A percentile compares a stretch with the other conserved stretches of the same genome.
phyloP scores from a whole-genome alignment of 1,140 invertebrate genomes.

The Cylas formicarius region DNA sequence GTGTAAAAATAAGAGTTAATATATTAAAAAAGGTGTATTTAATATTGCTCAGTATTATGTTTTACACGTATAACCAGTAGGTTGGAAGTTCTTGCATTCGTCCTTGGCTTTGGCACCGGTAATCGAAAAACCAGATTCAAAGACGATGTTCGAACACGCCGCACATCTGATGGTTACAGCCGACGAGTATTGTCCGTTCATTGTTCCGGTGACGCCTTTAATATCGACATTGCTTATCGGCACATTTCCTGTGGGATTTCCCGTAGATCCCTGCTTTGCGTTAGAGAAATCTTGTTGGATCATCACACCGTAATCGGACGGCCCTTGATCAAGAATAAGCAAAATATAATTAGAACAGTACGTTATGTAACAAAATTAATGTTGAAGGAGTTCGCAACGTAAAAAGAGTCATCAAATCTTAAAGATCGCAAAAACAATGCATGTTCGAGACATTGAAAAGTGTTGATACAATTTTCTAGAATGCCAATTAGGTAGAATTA shows the following conservation, averaged over 20 bases:
- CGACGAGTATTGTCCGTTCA: slow-evolving; percentile 8
- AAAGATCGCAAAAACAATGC: not conserved
- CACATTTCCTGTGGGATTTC: slow-evolving; percentile 8
- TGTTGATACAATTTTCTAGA: not conserved
- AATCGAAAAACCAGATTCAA: not conserved
- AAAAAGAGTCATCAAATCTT: too few relatives aligned
- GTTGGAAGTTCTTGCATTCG: slow-evolving; percentile 8
- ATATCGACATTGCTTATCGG: slow-evolving; percentile 4
- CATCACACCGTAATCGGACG: slow-evolving; percentile 11
- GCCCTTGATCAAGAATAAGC: too few relatives aligned
- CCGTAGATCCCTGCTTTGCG: slow-evolving; percentile 1
- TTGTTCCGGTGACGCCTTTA: not conserved
- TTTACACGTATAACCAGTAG: too few relatives aligned
- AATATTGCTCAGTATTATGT: too few relatives aligned
- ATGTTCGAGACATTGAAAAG: not conserved
- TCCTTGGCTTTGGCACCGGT: not conserved
- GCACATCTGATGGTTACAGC: not conserved
- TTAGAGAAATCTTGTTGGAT: slow-evolving; percentile 10
- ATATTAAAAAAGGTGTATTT: too few relatives aligned
- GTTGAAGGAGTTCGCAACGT: too few relatives aligned
- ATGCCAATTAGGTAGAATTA: too few relatives aligned
- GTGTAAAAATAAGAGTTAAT: too few relatives aligned
- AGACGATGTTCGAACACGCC: slow-evolving; percentile 2
- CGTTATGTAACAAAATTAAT: too few relatives aligned
- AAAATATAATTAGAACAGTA: too few relatives aligned